phyloP scores from a whole-genome alignment of 1,140 invertebrate genomes.

The Drosophila subobscura region DNA sequence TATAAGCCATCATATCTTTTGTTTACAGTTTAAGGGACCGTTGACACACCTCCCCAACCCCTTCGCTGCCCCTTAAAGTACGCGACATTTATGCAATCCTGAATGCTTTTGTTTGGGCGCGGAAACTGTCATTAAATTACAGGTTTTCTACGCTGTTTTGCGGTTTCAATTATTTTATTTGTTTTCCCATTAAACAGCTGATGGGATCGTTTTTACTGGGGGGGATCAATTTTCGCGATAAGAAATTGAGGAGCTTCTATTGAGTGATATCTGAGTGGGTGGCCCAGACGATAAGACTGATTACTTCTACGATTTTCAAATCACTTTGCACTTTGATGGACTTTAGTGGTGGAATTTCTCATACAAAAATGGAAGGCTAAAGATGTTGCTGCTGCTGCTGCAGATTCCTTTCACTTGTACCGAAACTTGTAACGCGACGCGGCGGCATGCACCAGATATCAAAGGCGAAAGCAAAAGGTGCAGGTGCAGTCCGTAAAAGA shows the following conservation, averaged over 20 bases:
- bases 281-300: no score
- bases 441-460: no score
- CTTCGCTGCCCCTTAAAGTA: not conserved
- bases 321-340: no score
- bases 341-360: no score
- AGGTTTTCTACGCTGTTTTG: conserved; percentile 16
- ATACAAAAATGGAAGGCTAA: no score
- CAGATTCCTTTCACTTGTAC: not conserved
- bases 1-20: conserved; percentile 46
- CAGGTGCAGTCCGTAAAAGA: no score
- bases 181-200: conserved; percentile 7
- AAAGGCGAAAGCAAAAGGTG: no score
- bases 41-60: no score
- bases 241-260: not conserved
- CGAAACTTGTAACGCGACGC: no score
- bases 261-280: no score
- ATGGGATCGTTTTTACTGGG: conserved; percentile 8
- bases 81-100: conserved; percentile 48
- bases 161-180: conserved; percentile 20
- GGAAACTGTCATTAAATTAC: no score
- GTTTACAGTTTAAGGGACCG: conserved; percentile 44
- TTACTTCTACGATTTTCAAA: no score
- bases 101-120: conserved; percentile 14
- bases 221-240: not conserved
- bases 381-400: not conserved